Evolutionary conservation across 2,797 vertebrate species (phyloP).

Genomic region (Loriculus beryllinus): DNA sequence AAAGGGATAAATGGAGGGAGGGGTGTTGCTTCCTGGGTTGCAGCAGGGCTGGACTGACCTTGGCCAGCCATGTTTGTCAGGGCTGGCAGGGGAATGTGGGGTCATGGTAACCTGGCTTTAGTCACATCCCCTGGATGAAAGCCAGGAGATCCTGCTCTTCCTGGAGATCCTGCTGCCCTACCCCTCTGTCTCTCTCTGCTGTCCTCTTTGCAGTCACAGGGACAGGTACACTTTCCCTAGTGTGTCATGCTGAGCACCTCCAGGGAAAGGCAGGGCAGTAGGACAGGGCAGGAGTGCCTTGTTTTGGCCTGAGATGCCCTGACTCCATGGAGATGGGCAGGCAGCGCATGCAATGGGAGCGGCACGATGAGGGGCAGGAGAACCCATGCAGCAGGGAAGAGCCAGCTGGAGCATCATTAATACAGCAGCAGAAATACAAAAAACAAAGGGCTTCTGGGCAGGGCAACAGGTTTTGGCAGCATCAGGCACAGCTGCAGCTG

Average conservation of each 20-base stretch:
- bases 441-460: background rate
- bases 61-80: background rate
- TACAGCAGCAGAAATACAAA: background rate
- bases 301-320: background rate
- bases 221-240: background rate
- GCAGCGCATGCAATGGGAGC: fast-evolving
- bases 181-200: background rate
- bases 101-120: conserved; percentile 4
- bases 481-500: fast-evolving
- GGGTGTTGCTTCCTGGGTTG: background rate
- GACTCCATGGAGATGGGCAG: background rate
- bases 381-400: background rate
- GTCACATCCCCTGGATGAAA: background rate
- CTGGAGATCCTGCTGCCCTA: background rate
- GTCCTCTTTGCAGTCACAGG: background rate
- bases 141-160: background rate
- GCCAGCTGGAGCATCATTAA: background rate
- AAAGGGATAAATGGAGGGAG: background rate
- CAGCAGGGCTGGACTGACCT: background rate
- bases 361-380: background rate
- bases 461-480: background rate
- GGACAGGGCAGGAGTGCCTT: background rate
- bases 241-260: background rate
- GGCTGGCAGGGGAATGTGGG: fast-evolving
- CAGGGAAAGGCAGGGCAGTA: background rate